Base-by-base conservation (phyloP, 2,797 vertebrate genomes). In the Helarctos malayanus region DNA sequence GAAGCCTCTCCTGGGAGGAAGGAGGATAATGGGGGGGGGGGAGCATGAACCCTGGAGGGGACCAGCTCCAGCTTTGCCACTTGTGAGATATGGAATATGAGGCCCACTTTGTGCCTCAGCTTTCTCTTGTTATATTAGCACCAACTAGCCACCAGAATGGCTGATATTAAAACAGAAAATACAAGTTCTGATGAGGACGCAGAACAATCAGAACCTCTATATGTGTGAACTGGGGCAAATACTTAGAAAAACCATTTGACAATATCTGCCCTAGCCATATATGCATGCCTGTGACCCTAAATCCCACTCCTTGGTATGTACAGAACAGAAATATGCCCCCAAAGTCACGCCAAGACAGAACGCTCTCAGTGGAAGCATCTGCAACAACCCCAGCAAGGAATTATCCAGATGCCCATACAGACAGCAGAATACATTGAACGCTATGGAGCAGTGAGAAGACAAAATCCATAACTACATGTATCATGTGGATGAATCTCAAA, bases 21-120 rank as follows among this genome's bases (percentile, higher is more conserved):
- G 21, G 52, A 52, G 9, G 32, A 8, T 3, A 14, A 11, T 0
- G 5, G 16, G 16, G 0, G 14, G 7, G 3, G 18, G 79, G 29
- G 14, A 13, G 45, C 4, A 38, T 5, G 38, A 65, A 16, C 32
- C 73, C n/a, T 7, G 11, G 41, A n/a, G 49, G 35, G 11, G 23
- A 54, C 75, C 19, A 25, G 41, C 23, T 4, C 45, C 32, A 14
- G 3, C 59, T 84, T 27, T 21, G 41, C 32, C n/a, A 3, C 71
- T n/a, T 11, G 27, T 8, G 29, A 89, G 49, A 73, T 1, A 5
- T 1, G 63, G 71, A 32, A 7, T 49, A 29, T 4, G 0, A 4
- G 35, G 56, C 54, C 11, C 59, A 68, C 7, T 73, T 27, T 23
- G 3, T 12, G 19, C 69, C 52, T n/a, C 41, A 32, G 73, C 14